phyloP scores from a whole-genome alignment of 2,888 invertebrate genomes.

The Laothoe populi region DNA sequence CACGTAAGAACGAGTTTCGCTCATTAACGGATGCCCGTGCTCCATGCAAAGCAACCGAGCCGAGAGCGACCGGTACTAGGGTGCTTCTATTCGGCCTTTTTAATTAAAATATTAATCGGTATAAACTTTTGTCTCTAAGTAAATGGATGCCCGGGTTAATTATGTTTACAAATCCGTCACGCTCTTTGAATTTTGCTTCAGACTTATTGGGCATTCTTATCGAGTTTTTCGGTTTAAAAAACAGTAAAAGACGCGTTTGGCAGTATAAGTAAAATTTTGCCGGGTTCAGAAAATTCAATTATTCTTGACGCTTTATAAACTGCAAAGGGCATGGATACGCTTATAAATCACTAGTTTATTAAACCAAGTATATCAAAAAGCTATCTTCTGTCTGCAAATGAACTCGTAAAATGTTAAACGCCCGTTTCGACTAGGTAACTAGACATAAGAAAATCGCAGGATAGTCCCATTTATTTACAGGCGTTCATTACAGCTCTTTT shows the following conservation, averaged over 20 bases:
- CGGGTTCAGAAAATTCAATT: background rate
- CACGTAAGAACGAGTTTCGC: slow-evolving; percentile 6
- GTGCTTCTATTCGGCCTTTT: slow-evolving; percentile 13
- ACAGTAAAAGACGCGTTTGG: background rate
- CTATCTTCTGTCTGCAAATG: background rate
- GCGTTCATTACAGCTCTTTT: slow-evolving; percentile 21
- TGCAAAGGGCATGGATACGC: background rate
- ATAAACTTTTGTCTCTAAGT: background rate
- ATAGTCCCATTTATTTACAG: slow-evolving; percentile 25
- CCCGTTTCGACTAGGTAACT: background rate
- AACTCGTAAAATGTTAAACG: slow-evolving; percentile 17
- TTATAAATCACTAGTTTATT: slow-evolving; percentile 5
- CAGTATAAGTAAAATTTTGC: background rate
- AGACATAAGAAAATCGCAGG: background rate
- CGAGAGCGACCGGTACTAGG: background rate
- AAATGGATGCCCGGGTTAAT: background rate
- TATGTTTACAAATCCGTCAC: background rate
- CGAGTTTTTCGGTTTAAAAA: background rate
- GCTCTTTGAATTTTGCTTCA: background rate
- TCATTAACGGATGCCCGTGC: slow-evolving; percentile 15
- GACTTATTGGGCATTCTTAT: background rate
- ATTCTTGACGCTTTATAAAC: background rate
- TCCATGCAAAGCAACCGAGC: slow-evolving; percentile 12
- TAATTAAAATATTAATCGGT: slow-evolving; percentile 23
- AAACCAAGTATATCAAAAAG: background rate